These are phyloP conservation scores for Clusia tigrina DNA, from an alignment of 2,888 invertebrate genomes.

Conservation along the genomic window DNA sequence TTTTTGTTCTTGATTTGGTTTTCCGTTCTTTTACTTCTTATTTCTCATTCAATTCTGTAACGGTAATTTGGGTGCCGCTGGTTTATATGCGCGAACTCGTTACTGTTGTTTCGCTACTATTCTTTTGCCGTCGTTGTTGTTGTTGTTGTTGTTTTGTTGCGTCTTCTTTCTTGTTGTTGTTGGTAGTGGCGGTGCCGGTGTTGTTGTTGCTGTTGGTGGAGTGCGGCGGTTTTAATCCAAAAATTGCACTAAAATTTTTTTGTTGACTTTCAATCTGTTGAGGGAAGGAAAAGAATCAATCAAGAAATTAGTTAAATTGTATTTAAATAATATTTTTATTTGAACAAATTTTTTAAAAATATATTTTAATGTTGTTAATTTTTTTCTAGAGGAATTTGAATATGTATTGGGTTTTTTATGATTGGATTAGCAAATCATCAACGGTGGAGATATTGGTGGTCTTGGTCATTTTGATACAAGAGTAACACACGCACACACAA, in stretches of 20 bases:
- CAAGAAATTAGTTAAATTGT: no score
- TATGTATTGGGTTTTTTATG: no score
- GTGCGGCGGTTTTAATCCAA: background rate
- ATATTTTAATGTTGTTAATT: no score
- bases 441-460: no score
- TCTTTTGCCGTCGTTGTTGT: background rate
- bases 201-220: constrained; percentile 7
- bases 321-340: no score
- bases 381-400: no score
- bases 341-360: no score
- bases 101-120: background rate
- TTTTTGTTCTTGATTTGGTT: background rate
- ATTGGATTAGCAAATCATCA: no score
- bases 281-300: background rate
- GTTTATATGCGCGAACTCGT: background rate
- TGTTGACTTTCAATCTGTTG: background rate
- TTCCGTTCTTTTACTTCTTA: constrained; percentile 6
- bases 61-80: background rate
- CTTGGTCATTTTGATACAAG: no score
- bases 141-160: background rate
- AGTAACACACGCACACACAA: no score
- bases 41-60: no score
- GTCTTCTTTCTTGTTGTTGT: background rate
- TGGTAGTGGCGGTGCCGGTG: background rate
- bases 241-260: background rate